Percentiles rank a stretch among this genome's conserved stretches.
Conservation (phyloP, 2,888 invertebrate species). For the Blomia tropicalis region DNA sequence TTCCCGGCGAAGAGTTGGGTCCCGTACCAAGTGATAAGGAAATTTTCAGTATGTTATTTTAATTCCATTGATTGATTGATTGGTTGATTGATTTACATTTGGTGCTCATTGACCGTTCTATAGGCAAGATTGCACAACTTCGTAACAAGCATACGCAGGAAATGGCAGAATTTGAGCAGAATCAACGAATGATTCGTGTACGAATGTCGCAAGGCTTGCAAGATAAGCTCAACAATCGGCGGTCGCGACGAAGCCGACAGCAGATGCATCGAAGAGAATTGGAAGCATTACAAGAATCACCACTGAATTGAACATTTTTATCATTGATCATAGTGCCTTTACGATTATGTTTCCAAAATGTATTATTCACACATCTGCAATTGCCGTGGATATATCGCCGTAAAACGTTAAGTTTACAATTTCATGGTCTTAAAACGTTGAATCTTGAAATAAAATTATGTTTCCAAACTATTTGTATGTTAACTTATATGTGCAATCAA, state of each 20-base stretch:
- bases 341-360: background rate
- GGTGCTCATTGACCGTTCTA: background rate
- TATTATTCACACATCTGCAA: background rate
- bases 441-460: too few relatives aligned
- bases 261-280: conserved; percentile 29
- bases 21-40: conserved; percentile 39
- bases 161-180: conserved; percentile 34
- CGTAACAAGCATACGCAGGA: conserved; percentile 35
- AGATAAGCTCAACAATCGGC: conserved; percentile 35
- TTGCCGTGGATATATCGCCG: background rate
- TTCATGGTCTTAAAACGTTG: too few relatives aligned
- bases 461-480: too few relatives aligned
- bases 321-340: too few relatives aligned
- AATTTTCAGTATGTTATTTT: conserved; percentile 37
- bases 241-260: conserved; percentile 31
- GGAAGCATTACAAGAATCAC: conserved; percentile 26
- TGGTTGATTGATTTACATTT: background rate
- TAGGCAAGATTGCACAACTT: conserved; percentile 36
- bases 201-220: conserved; percentile 36
- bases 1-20: conserved; percentile 37
- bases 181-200: conserved; percentile 36
- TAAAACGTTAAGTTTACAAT: background rate
- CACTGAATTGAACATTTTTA: background rate
- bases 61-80: background rate
- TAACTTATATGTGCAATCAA: too few relatives aligned